Evolutionary conservation across 2,888 invertebrate genomes (phyloP).

Genomic region (Aphidoletes aphidimyza): DNA sequence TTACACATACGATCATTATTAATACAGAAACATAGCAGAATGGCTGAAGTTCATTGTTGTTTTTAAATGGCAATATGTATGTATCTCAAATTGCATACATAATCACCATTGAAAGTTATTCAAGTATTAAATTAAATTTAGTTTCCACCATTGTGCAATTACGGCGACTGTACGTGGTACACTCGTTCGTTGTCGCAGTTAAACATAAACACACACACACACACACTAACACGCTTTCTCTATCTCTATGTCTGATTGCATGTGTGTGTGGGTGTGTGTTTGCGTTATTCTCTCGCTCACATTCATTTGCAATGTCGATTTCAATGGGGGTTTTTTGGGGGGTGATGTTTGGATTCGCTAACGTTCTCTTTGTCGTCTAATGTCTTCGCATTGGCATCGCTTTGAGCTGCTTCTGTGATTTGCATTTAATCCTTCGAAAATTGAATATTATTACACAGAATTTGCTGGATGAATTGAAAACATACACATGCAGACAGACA

Average conservation of each 20-base stretch:
- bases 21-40: not conserved
- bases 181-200: too few species aligned
- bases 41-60: not conserved
- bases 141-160: not conserved
- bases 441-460: too few species aligned
- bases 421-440: too few species aligned
- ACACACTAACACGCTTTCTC: not conserved
- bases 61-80: not conserved
- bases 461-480: too few species aligned
- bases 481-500: not conserved
- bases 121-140: slow-evolving; percentile 34
- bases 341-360: too few species aligned
- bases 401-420: too few species aligned
- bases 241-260: not conserved
- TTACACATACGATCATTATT: not conserved
- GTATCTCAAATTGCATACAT: not conserved
- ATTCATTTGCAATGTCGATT: too few species aligned
- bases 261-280: not conserved
- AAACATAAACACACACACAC: not conserved
- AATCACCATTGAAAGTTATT: slow-evolving; percentile 17
- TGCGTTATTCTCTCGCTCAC: not conserved
- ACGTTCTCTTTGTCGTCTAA: too few species aligned
- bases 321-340: too few species aligned
- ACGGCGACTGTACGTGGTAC: not conserved
- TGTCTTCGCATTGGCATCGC: too few species aligned